Base-by-base conservation (phyloP, 2,797 vertebrate species). In the Gallinago nigripennis region DNA sequence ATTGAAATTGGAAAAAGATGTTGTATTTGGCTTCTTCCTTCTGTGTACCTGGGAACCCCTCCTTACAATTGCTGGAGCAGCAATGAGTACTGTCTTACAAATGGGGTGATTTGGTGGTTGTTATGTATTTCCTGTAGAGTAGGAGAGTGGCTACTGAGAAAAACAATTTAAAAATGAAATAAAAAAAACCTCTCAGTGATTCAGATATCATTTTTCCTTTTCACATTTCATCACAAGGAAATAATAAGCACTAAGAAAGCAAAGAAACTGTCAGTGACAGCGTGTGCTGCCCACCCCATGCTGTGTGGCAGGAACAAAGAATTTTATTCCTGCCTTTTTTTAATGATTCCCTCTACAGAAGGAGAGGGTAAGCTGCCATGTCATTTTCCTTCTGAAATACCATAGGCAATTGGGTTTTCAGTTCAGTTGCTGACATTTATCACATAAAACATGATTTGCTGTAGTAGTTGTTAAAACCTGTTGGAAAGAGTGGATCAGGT, bases 261-360 rank as follows among this genome's bases (percentile, higher is more conserved):
- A 76, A 84, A 79, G 77, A 70, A 83, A 14, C 76, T 96, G 88
- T 87, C 77, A 86, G 61, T 88, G 92, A 72, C 77, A 96, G 90
- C 37, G 12, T 82, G 60, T 86, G 88, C 87, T 94, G 63, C 92
- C 73, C 64, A 86, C 92, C 73, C 45, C 2, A 4, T 88, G 48
- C 92, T 94, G 35, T 3, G 4, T 88, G 94, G 70, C 75, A 94
- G 92, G 70, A 95, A 90, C 92, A 92, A 91, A 88, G 80, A 72
- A 60, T 64, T 85, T 90, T 77, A 58, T 90, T 69, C 43, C 70
- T 94, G 51, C 39, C 21, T 91, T 84, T 85, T 64, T 92, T 75
- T 43, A 91, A 86, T 86, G 91, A 86, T 83, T 92, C 89, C 51
- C 35, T 86, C 46, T 88, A 8, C 41, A 86, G 80, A 73, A 91